Evolutionary conservation across 1,140 invertebrate species (phyloP).

Genomic region (Atta cephalotes): DNA sequence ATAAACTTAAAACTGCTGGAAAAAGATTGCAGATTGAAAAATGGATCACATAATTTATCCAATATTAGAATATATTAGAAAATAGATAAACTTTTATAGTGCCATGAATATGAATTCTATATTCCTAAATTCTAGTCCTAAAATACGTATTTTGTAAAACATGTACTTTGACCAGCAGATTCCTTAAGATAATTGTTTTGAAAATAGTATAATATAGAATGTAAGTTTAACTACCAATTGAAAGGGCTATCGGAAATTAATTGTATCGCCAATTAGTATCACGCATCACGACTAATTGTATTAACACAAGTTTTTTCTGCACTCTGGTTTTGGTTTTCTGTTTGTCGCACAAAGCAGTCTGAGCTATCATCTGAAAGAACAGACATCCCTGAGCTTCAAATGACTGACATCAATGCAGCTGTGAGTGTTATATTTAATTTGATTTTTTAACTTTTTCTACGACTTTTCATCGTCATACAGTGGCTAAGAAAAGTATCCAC

Average conservation of each 20-base stretch:
- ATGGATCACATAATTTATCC: not conserved
- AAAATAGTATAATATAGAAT: slow-evolving; percentile 12
- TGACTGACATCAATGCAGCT: slow-evolving; percentile 77
- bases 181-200: not conserved
- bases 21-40: not conserved
- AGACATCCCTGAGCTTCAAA: slow-evolving; percentile 78
- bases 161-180: slow-evolving; percentile 3
- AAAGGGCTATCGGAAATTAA: slow-evolving; percentile 38
- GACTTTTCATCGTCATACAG: not conserved
- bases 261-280: slow-evolving; percentile 74
- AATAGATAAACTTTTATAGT: not conserved
- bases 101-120: not conserved
- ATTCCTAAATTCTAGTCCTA: not conserved
- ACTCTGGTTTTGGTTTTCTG: slow-evolving; percentile 85
- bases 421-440: slow-evolving; percentile 81
- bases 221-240: slow-evolving; percentile 25
- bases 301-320: slow-evolving; percentile 82
- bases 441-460: slow-evolving; percentile 13
- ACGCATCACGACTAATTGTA: slow-evolving; percentile 80
- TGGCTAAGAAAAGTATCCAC: slow-evolving; percentile 24
- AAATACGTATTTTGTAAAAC: slow-evolving; percentile 4
- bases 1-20: slow-evolving; percentile 20
- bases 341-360: slow-evolving; percentile 83
- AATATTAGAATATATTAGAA: not conserved
- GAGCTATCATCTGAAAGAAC: slow-evolving; percentile 80